These are phyloP conservation scores for Fabriciana adippe DNA, from an alignment of 2,888 invertebrate genomes.

Conservation along the genomic window DNA sequence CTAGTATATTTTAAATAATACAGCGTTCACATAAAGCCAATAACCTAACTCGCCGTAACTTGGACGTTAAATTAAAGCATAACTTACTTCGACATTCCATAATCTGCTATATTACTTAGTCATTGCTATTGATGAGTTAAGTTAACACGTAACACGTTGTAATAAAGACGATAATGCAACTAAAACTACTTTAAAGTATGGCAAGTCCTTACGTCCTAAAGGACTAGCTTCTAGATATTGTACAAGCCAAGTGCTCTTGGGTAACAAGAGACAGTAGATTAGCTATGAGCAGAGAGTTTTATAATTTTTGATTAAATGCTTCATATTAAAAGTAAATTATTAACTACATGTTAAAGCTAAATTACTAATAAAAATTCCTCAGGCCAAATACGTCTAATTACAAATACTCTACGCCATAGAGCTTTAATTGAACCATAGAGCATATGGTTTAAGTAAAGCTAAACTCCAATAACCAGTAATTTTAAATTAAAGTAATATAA, in stretches of 20 bases:
- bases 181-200: conserved; percentile 29
- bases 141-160: conserved; percentile 20
- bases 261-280: conserved; percentile 34
- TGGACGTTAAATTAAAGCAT: conserved; percentile 22
- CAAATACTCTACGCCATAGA: too few species aligned
- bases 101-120: conserved; percentile 15
- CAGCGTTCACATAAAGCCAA: conserved; percentile 14
- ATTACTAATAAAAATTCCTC: too few species aligned
- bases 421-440: too few species aligned
- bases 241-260: conserved; percentile 33
- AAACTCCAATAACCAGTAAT: too few species aligned
- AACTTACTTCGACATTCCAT: conserved; percentile 24
- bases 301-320: neutral
- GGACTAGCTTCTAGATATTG: conserved; percentile 37
- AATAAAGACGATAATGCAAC: conserved; percentile 18
- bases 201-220: conserved; percentile 36
- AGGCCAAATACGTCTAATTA: too few species aligned
- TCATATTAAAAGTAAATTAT: neutral
- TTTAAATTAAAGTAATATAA: too few species aligned
- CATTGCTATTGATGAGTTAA: conserved; percentile 17
- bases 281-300: conserved; percentile 16
- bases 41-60: conserved; percentile 24
- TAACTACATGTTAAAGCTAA: neutral
- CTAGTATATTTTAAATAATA: neutral
- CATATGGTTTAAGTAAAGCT: too few species aligned